Percentiles rank a stretch among this genome's conserved stretches.
Evolutionary conservation across 2,888 invertebrate species (phyloP).

Genomic region (Aphrophora alni): DNA sequence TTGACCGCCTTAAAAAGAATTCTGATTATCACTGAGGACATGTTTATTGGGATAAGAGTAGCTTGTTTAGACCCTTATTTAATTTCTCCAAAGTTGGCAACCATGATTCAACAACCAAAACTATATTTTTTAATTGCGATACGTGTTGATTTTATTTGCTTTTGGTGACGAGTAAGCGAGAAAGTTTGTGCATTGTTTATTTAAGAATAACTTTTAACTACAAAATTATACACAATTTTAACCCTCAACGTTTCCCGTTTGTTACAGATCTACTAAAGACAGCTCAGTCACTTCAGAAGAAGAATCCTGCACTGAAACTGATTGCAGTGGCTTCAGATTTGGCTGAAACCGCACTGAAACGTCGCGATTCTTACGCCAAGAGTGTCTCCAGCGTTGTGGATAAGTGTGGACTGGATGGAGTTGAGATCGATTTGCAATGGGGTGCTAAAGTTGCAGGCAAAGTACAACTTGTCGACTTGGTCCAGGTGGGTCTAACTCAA

Average conservation of each 20-base stretch:
- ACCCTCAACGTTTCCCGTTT: neutral
- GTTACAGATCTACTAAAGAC: constrained; percentile 42
- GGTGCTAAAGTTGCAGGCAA: constrained; percentile 41
- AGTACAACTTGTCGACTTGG: constrained; percentile 59
- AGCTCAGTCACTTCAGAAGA: constrained; percentile 61
- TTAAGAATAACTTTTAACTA: too few relatives aligned
- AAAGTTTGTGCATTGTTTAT: too few relatives aligned
- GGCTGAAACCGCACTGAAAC: constrained; percentile 35
- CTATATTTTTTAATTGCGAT: too few relatives aligned
- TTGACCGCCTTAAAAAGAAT: too few relatives aligned
- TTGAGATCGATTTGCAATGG: constrained; percentile 48
- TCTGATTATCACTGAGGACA: too few relatives aligned
- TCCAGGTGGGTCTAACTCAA: constrained; percentile 63
- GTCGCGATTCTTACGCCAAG: constrained; percentile 34
- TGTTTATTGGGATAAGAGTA: too few relatives aligned
- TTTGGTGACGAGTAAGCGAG: too few relatives aligned
- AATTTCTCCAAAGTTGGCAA: too few relatives aligned
- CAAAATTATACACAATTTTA: too few relatives aligned
- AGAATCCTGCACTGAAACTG: constrained; percentile 62
- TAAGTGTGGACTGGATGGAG: constrained; percentile 47
- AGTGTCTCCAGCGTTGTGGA: constrained; percentile 40
- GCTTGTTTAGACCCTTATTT: too few relatives aligned
- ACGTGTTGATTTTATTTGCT: too few relatives aligned
- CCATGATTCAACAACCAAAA: too few relatives aligned
- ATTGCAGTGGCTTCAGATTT: constrained; percentile 51